A percentile compares a stretch with the other conserved stretches of the same genome.
These are phyloP conservation scores for Engystomops pustulosus DNA, from an alignment of 2,113 vertebrate genomes.

Conservation along the genomic window DNA sequence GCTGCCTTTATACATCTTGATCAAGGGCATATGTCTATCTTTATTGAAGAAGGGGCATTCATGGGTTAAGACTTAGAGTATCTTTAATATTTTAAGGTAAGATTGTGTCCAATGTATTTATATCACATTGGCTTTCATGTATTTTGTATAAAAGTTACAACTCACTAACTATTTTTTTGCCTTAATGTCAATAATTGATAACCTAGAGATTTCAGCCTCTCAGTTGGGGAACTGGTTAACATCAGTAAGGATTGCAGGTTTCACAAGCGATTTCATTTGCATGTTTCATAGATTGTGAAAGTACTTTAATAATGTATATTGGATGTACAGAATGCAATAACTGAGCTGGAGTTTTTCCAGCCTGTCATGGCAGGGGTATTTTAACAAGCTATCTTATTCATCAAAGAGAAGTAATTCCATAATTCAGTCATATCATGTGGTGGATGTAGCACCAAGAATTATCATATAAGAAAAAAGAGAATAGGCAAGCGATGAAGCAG, in stretches of 20 bases:
- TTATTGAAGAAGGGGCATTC: too few relatives aligned
- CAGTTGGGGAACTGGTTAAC: not conserved
- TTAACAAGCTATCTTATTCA: constrained; percentile 24
- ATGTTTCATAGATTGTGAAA: constrained; percentile 36
- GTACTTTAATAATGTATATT: constrained; percentile 39
- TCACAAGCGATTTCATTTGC: constrained; percentile 28
- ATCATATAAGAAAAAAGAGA: not conserved
- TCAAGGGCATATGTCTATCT: too few relatives aligned
- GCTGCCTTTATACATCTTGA: too few relatives aligned
- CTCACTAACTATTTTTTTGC: not conserved
- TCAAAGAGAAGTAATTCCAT: constrained; percentile 2
- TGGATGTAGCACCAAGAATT: not conserved
- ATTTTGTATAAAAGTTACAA: not conserved
- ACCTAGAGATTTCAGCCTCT: not conserved
- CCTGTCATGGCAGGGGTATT: not conserved
- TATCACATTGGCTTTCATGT: not conserved
- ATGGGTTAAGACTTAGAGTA: not conserved
- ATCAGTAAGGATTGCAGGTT: not conserved
- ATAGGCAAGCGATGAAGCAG: not conserved
- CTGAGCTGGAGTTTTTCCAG: not conserved
- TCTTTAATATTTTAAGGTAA: not conserved
- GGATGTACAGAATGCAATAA: constrained; percentile 23
- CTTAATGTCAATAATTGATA: not conserved
- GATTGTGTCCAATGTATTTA: not conserved
- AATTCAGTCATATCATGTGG: constrained; percentile 16